Percentiles rank a stretch among this genome's conserved stretches.
Evolutionary conservation across 1,140 invertebrate genomes (phyloP).

Genomic region (Aphelinus atriplicis): DNA sequence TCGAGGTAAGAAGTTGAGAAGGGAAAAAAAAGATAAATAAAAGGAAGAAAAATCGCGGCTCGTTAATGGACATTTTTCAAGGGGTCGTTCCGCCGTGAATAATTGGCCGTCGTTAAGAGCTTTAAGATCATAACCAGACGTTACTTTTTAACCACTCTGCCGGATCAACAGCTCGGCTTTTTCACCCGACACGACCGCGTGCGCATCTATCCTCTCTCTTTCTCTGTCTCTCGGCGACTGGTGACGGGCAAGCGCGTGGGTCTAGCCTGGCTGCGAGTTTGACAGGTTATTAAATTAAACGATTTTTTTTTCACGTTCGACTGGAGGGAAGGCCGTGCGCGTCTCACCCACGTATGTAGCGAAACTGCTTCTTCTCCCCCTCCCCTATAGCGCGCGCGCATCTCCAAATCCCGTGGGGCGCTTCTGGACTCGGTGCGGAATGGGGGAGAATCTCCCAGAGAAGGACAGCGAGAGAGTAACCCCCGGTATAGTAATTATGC

Average conservation of each 20-base stretch:
- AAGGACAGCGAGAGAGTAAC: conserved; percentile 42
- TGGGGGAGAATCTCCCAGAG: not conserved
- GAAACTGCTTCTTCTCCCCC: not conserved
- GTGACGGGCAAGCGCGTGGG: conserved; percentile 11
- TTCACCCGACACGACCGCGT: not conserved
- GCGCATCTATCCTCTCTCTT: not conserved
- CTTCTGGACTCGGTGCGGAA: conserved; percentile 47
- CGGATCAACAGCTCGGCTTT: not conserved
- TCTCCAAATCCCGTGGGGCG: conserved; percentile 51
- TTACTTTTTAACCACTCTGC: conserved; percentile 1
- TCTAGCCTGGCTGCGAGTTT: conserved; percentile 34
- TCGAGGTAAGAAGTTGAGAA: not conserved
- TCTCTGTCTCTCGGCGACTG: conserved; percentile 24
- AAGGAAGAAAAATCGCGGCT: conserved; percentile 43
- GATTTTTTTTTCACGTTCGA: conserved; percentile 52
- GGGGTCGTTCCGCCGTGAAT: conserved; percentile 47
- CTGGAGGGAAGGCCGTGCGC: no score
- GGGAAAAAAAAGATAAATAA: conserved; percentile 23
- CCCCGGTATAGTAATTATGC: conserved; percentile 58
- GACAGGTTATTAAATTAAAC: conserved; percentile 63
- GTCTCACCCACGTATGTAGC: not conserved
- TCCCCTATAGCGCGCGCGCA: not conserved
- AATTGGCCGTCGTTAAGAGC: conserved; percentile 55
- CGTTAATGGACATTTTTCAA: conserved; percentile 48
- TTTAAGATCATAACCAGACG: conserved; percentile 44